Base-by-base conservation (phyloP, 2,113 vertebrate genomes). In the Mola mola region DNA sequence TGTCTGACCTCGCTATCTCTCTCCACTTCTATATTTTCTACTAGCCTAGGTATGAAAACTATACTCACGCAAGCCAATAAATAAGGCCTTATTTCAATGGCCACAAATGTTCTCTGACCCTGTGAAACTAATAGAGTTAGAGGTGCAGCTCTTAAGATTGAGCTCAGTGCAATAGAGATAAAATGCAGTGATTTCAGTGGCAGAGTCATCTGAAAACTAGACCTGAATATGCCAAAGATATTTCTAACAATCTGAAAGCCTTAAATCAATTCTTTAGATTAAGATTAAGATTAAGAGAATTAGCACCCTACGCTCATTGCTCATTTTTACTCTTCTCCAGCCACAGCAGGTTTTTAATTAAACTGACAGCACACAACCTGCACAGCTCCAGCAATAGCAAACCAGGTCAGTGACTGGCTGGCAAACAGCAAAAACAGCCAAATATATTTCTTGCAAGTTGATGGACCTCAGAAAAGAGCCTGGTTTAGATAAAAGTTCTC, bases 1-100 rank as follows among this genome's bases (percentile, higher is more conserved):
- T 15, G 37, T 66, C 38, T 66, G 60, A 73, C 75, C 48, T 21
- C 29, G 43, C 15, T 37, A 38, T 31, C 50, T 62, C 19, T 41
- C 24, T 20, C 19, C 24, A 15, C 38, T 34, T 41, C 37, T 64
- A 11, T 16, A 8, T 40, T 61, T 43, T 55, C 26, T 29, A 29
- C 33, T 0, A 24, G 36, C 28, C 9, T 28, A 40, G 25, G 5
- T 16, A 11, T 38, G 63, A 58, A 59, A 60, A 37, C 25, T 25
- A 9, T 46, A 55, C 33, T 29, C 16, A 8, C 21, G 55, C 15
- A 38, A 47, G 13, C 22, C 9, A 2, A 57, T 15, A 57, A 72
- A 64, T 26, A 68, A 37, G 24, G 22, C 16, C 22, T 62, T 22
- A 37, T 82, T 65, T 59, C 38, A 56, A 38, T 20, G 16, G 44